phyloP scores from a whole-genome alignment of 1,140 invertebrate species.

The Halyomorpha halys region DNA sequence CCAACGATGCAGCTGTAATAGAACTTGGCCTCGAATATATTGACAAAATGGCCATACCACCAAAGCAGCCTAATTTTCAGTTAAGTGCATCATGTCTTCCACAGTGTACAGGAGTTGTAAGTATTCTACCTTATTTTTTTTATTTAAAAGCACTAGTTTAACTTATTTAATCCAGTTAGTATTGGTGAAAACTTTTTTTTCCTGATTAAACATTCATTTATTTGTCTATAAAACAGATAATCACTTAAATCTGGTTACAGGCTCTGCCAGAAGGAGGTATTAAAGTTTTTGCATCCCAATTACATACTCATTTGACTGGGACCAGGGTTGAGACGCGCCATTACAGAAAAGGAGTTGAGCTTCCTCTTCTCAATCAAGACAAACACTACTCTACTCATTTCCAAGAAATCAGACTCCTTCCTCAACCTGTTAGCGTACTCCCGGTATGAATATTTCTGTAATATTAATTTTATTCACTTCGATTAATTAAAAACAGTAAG shows the following conservation, averaged over 20 bases:
- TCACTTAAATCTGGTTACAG: constrained; percentile 38
- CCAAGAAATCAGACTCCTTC: constrained; percentile 88
- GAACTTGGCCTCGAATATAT: constrained; percentile 94
- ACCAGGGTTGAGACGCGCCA: constrained; percentile 74
- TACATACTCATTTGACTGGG: constrained; percentile 94
- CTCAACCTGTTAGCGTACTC: constrained; percentile 62
- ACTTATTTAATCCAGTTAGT: no score
- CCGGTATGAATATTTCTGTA: constrained; percentile 52
- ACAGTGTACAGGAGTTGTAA: constrained; percentile 82
- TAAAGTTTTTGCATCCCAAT: constrained; percentile 86
- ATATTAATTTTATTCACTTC: no score
- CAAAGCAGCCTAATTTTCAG: constrained; percentile 60
- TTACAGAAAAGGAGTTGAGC: constrained; percentile 59
- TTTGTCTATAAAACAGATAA: no score
- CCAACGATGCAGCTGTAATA: constrained; percentile 88
- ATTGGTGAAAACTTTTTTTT: no score
- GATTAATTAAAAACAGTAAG: no score
- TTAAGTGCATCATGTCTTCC: constrained; percentile 83
- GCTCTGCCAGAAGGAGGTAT: constrained; percentile 76
- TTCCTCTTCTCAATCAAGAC: constrained; percentile 80
- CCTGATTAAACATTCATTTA: no score
- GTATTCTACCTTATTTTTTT: constrained; percentile 22
- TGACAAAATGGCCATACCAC: constrained; percentile 97
- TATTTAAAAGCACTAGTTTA: no score
- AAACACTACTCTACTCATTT: constrained; percentile 97